Evolutionary conservation across 1,140 invertebrate genomes (phyloP).

Genomic region (Leptinotarsa texana): DNA sequence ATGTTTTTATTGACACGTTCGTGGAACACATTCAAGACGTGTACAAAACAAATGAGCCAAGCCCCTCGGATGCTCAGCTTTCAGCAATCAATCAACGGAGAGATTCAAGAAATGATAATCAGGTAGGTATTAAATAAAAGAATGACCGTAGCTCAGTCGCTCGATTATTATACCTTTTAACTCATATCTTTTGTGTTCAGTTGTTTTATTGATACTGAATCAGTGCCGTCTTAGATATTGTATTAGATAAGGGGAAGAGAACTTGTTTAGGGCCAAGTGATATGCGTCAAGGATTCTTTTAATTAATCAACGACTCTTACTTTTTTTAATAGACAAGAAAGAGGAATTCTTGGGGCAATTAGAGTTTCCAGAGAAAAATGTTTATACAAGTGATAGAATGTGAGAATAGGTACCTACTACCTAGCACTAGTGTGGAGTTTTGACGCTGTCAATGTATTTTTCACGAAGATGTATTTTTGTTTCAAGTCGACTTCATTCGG

Average conservation of each 20-base stretch:
- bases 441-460: no score
- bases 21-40: constrained; percentile 8
- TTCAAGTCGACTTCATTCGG: no score
- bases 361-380: constrained; percentile 7
- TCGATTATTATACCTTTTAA: constrained; percentile 23
- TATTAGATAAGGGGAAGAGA: constrained; percentile 14
- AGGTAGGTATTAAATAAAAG: constrained; percentile 20
- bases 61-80: constrained; percentile 13
- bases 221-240: constrained; percentile 15
- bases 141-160: constrained; percentile 1
- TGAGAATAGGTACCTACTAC: constrained; percentile 1
- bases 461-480: no score
- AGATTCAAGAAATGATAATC: constrained; percentile 11
- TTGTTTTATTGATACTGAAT: constrained; percentile 21
- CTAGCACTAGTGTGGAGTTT: no score
- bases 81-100: constrained; percentile 23
- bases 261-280: constrained; percentile 20
- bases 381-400: background rate
- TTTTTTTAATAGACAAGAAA: constrained; percentile 11
- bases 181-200: constrained; percentile 10
- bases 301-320: constrained; percentile 12
- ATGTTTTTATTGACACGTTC: constrained; percentile 7
- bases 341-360: constrained; percentile 10
- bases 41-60: constrained; percentile 8
- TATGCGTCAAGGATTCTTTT: constrained; percentile 12